phyloP scores from a whole-genome alignment of 2,797 vertebrate species.

The Salmo trutta region DNA sequence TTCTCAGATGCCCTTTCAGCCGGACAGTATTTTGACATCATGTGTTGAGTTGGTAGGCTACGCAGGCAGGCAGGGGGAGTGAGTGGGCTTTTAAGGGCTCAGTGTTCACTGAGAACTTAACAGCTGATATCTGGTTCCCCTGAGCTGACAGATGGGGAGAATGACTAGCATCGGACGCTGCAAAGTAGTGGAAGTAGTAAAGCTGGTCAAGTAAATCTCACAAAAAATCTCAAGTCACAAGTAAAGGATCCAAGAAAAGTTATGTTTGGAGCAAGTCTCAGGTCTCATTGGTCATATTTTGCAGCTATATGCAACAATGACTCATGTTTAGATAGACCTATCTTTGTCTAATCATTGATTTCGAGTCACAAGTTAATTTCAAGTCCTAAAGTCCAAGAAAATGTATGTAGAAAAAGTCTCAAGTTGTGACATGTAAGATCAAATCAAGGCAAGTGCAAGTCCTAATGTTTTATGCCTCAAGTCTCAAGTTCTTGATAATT shows the following conservation, averaged over 20 bases:
- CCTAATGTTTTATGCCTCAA: too few species aligned
- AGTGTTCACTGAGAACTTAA: constrained; percentile 43
- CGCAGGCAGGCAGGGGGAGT: background rate
- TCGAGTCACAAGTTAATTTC: background rate
- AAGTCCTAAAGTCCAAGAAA: background rate
- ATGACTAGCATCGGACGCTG: background rate
- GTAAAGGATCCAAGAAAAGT: too few species aligned
- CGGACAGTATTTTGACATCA: constrained; percentile 25
- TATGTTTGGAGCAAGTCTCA: background rate
- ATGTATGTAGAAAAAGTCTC: background rate
- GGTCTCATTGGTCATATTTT: background rate
- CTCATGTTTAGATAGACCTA: background rate
- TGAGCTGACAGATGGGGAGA: constrained; percentile 45
- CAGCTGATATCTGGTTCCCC: constrained; percentile 50
- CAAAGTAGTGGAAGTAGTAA: background rate
- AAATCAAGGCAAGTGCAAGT: too few species aligned
- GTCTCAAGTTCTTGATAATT: too few species aligned
- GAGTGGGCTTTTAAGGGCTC: constrained; percentile 29
- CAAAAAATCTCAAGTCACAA: background rate
- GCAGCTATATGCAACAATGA: background rate
- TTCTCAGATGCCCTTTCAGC: constrained; percentile 47
- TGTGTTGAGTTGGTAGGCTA: constrained; percentile 20
- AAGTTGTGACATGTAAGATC: too few species aligned
- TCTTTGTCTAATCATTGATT: background rate
- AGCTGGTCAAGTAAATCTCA: background rate